phyloP scores from a whole-genome alignment of 2,113 vertebrate genomes.

The Atherinomorus stipes region DNA sequence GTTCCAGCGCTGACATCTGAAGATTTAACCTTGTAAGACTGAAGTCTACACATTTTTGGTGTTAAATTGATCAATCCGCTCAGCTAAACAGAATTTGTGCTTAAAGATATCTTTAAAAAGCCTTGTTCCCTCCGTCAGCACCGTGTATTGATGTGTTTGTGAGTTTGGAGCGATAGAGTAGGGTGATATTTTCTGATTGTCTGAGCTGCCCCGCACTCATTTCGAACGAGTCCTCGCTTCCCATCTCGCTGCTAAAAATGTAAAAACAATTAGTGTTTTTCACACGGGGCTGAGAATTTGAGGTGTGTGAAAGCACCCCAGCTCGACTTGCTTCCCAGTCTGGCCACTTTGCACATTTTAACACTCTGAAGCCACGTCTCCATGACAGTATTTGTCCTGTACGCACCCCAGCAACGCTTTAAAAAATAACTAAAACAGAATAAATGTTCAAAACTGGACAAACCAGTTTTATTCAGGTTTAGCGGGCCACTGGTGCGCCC shows the following conservation, averaged over 20 bases:
- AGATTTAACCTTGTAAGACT: constrained; percentile 41
- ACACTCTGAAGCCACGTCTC: background rate
- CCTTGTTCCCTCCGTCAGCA: constrained; percentile 89
- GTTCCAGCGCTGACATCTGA: background rate
- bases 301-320: constrained; percentile 44
- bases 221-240: constrained; percentile 1
- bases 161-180: constrained; percentile 63
- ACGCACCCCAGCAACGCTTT: constrained; percentile 54
- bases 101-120: constrained; percentile 75
- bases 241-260: constrained; percentile 25
- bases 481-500: constrained; percentile 1
- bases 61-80: constrained; percentile 25
- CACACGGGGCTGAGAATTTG: constrained; percentile 15
- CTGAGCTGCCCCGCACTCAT: constrained; percentile 36
- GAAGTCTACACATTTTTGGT: constrained; percentile 46
- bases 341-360: constrained; percentile 8
- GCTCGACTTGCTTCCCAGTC: constrained; percentile 13
- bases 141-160: constrained; percentile 59
- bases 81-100: constrained; percentile 42
- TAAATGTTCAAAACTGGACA: constrained; percentile 41
- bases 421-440: constrained; percentile 30
- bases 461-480: constrained; percentile 47
- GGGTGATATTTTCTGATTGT: constrained; percentile 60
- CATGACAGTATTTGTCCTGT: constrained; percentile 15
- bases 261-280: constrained; percentile 10